These are phyloP conservation scores for Pterostichus madidus DNA, from an alignment of 2,888 invertebrate genomes.

Conservation along the genomic window DNA sequence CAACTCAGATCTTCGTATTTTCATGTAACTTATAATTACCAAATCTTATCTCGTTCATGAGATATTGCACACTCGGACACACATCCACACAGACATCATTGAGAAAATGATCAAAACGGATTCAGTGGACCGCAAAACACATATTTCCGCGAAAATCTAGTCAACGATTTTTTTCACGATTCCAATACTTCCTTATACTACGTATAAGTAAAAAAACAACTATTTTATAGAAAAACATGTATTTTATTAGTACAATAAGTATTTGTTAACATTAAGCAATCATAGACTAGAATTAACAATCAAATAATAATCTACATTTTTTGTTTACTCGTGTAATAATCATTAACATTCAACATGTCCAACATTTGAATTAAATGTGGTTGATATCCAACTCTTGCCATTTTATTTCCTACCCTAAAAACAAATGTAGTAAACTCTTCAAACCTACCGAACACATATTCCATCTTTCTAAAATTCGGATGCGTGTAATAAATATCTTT, in stretches of 20 bases:
- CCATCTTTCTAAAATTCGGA: slow-evolving; percentile 81
- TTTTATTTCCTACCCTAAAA: slow-evolving; percentile 82
- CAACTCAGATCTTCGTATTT: too few relatives aligned
- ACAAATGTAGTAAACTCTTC: slow-evolving; percentile 82
- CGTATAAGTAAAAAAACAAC: too few relatives aligned
- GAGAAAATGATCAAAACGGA: too few relatives aligned
- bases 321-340: slow-evolving; percentile 76
- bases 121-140: too few relatives aligned
- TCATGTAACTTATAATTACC: too few relatives aligned
- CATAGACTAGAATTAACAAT: slow-evolving; percentile 25
- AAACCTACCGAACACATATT: slow-evolving; percentile 76
- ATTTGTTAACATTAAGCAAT: slow-evolving; percentile 1
- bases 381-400: slow-evolving; percentile 84
- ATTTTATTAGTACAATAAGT: slow-evolving; percentile 20
- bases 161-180: too few relatives aligned
- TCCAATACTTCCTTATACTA: too few relatives aligned
- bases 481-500: slow-evolving; percentile 79
- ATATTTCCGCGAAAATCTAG: too few relatives aligned
- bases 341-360: slow-evolving; percentile 84
- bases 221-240: slow-evolving; percentile 26
- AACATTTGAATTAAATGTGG: slow-evolving; percentile 83
- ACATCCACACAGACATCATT: too few relatives aligned
- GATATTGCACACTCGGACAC: too few relatives aligned
- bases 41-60: too few relatives aligned
- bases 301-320: slow-evolving; percentile 27